Evolutionary conservation across 2,888 invertebrate species (phyloP).

Genomic region (Hypomecis punctinalis): DNA sequence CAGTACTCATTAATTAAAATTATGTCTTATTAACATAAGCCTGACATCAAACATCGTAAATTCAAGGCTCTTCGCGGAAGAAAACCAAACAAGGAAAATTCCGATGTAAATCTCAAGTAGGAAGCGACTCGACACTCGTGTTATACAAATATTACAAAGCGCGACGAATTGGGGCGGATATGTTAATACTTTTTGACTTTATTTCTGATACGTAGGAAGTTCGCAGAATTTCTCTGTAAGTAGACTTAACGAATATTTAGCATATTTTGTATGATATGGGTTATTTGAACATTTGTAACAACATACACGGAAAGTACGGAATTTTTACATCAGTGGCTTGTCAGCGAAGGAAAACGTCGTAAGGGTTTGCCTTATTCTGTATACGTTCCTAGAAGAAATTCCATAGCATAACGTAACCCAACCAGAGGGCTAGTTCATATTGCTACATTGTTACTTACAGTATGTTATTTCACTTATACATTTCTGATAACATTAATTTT

Average conservation of each 20-base stretch:
- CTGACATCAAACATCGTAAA: constrained; percentile 23
- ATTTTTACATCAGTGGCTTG: no score
- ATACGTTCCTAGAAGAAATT: no score
- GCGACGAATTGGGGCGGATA: constrained; percentile 24
- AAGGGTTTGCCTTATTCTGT: no score
- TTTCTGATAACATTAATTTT: no score
- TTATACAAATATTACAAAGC: constrained; percentile 36
- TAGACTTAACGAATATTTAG: neutral
- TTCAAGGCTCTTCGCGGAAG: constrained; percentile 39
- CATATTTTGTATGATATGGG: neutral
- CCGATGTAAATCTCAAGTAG: constrained; percentile 42
- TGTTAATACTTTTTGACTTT: constrained; percentile 18
- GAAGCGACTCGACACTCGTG: constrained; percentile 29
- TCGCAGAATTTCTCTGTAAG: neutral
- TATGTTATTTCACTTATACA: no score
- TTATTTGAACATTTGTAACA: neutral
- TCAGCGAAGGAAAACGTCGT: no score
- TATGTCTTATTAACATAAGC: constrained; percentile 5
- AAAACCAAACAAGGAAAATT: constrained; percentile 46
- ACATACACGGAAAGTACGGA: no score
- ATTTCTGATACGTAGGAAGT: constrained; percentile 12
- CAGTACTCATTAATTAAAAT: neutral
- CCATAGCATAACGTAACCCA: no score
- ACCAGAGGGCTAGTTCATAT: no score
- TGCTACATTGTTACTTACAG: no score